Conservation (phyloP, 2,797 vertebrate genomes). For the Poecilia gillii region DNA sequence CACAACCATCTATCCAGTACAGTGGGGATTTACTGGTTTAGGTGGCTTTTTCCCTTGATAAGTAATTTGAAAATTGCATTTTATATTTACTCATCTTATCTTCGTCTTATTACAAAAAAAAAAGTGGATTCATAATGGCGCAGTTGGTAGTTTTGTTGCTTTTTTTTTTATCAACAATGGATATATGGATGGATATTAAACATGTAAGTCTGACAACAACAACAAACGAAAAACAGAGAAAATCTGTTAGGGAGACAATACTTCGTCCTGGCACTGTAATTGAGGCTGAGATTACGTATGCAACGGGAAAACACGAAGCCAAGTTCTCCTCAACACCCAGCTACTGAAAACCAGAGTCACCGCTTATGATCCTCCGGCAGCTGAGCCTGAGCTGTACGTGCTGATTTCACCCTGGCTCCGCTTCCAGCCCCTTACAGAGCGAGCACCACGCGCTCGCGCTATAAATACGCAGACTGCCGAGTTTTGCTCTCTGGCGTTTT, state of each 20-base stretch:
- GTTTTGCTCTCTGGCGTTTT: constrained; percentile 34
- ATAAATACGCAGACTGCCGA: constrained; percentile 59
- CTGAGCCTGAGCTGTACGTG: constrained; percentile 45
- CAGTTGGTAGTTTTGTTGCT: background rate
- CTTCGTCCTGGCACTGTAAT: background rate
- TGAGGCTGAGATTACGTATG: constrained; percentile 33
- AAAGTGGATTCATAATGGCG: background rate
- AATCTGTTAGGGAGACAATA: background rate
- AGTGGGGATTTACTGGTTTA: background rate
- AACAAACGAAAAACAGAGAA: background rate
- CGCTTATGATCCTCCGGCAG: constrained; percentile 36
- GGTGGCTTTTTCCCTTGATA: background rate
- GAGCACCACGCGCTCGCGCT: constrained; percentile 35
- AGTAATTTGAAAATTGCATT: background rate
- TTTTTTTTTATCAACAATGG: background rate
- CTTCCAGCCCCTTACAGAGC: constrained; percentile 31
- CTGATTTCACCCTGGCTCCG: constrained; percentile 54
- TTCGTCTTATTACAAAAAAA: background rate
- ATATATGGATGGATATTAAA: too few species aligned
- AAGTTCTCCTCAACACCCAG: constrained; percentile 6
- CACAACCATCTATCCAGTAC: background rate
- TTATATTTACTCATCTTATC: background rate
- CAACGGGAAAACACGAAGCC: constrained; percentile 7
- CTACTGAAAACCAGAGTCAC: constrained; percentile 20
- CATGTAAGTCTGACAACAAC: background rate